Percentiles rank a stretch among this genome's conserved stretches.
Conservation (phyloP, 2,888 invertebrate species). For the Eristalinus sepulchralis region DNA sequence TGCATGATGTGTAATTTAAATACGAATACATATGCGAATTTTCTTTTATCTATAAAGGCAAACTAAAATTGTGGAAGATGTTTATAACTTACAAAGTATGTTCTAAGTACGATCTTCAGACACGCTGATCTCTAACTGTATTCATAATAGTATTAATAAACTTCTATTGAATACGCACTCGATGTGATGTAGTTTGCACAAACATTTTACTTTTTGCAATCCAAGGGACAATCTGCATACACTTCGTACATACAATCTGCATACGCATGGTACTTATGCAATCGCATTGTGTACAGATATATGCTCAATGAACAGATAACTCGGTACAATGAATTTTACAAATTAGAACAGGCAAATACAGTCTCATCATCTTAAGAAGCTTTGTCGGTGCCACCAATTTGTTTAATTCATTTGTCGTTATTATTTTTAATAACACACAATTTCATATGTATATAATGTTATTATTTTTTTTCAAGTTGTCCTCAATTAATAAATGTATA, state of each 20-base stretch:
- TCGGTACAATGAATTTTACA: slow-evolving; percentile 66
- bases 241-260: slow-evolving; percentile 9
- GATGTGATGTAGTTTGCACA: background rate
- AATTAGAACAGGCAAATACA: slow-evolving; percentile 67
- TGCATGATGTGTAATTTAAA: no score
- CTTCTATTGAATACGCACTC: background rate
- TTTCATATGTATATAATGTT: no score
- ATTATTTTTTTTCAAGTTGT: no score
- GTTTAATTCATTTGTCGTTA: background rate
- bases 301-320: slow-evolving; percentile 67
- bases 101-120: slow-evolving; percentile 31
- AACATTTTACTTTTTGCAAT: slow-evolving; percentile 7
- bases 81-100: slow-evolving; percentile 34
- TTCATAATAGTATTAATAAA: slow-evolving; percentile 1
- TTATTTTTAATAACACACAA: no score
- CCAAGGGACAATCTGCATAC: slow-evolving; percentile 53
- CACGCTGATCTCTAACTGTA: slow-evolving; percentile 31
- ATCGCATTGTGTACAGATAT: no score
- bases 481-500: no score
- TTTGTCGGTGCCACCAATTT: background rate
- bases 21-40: background rate
- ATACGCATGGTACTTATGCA: no score
- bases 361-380: slow-evolving; percentile 52
- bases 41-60: background rate
- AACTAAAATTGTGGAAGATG: slow-evolving; percentile 9